These are phyloP conservation scores for Phoxinus dragarum DNA, from an alignment of 2,797 vertebrate species.

Conservation along the genomic window DNA sequence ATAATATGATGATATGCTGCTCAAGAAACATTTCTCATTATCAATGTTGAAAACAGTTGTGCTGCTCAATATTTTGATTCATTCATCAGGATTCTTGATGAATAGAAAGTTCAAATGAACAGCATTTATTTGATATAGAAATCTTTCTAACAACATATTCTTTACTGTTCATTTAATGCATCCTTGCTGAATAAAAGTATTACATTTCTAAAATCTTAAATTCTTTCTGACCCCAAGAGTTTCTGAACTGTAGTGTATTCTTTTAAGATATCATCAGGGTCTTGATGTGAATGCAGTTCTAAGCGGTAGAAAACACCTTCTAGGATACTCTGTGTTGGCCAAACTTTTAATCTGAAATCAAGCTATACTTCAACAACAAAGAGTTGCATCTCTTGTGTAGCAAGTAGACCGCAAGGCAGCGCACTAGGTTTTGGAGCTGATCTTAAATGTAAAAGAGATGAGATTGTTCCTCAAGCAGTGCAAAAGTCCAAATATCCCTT, in stretches of 20 bases:
- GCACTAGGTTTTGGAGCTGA: background rate
- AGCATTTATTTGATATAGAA: background rate
- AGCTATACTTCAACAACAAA: background rate
- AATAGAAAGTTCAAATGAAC: no score
- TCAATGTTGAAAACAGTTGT: no score
- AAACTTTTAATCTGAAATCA: background rate
- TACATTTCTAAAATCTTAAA: no score
- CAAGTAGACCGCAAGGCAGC: background rate
- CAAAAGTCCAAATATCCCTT: background rate
- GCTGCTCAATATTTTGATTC: no score
- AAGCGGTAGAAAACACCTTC: background rate
- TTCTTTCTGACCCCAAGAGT: no score
- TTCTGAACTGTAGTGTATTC: no score
- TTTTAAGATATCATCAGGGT: no score
- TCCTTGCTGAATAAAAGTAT: no score
- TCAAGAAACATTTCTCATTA: no score
- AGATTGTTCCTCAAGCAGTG: background rate
- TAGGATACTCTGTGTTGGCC: background rate
- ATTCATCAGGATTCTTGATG: no score
- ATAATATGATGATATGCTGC: background rate
- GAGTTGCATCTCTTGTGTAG: background rate
- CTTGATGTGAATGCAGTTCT: background rate
- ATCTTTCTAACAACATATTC: no score
- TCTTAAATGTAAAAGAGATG: slow-evolving; percentile 2
- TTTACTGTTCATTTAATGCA: no score